Evolutionary conservation across 2,113 vertebrate genomes (phyloP).

Genomic region (Porphyrio hochstetteri): DNA sequence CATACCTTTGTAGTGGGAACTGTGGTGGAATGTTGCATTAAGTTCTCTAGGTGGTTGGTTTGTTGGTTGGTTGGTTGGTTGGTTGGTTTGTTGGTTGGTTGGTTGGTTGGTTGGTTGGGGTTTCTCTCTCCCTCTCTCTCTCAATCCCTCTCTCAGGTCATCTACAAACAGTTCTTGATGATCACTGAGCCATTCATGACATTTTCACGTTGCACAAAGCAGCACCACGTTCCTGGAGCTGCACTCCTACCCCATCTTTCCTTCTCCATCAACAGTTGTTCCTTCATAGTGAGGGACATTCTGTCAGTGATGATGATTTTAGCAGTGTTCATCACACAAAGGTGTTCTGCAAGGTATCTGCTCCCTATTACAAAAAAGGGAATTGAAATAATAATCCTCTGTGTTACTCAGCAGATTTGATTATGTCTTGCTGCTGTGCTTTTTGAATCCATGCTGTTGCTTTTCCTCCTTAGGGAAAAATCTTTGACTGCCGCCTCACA

Average conservation of each 20-base stretch:
- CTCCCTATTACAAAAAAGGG: not conserved
- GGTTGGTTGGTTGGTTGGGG: too few species aligned
- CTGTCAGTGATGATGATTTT: not conserved
- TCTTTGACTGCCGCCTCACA: not conserved
- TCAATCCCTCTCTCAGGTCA: not conserved
- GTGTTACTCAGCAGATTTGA: not conserved
- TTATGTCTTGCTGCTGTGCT: not conserved
- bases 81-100: too few species aligned
- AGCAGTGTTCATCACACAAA: not conserved
- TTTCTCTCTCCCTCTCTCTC: not conserved
- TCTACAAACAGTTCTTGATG: not conserved
- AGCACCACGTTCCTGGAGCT: not conserved
- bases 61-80: too few species aligned
- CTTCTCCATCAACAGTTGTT: not conserved
- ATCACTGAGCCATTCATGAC: not conserved
- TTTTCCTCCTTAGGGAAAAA: not conserved
- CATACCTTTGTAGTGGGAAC: not conserved
- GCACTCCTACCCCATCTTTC: not conserved
- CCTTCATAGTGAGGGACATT: not conserved
- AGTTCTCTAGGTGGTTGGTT: not conserved
- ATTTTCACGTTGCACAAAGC: accelerated
- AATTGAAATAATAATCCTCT: not conserved
- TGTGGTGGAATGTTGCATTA: not conserved
- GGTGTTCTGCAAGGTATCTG: not conserved
- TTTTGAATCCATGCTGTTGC: not conserved